Evolutionary conservation across 2,113 vertebrate species (phyloP), one percentile per base, ranked within the genome.

Genomic region (Pterocles burchelli): DNA sequence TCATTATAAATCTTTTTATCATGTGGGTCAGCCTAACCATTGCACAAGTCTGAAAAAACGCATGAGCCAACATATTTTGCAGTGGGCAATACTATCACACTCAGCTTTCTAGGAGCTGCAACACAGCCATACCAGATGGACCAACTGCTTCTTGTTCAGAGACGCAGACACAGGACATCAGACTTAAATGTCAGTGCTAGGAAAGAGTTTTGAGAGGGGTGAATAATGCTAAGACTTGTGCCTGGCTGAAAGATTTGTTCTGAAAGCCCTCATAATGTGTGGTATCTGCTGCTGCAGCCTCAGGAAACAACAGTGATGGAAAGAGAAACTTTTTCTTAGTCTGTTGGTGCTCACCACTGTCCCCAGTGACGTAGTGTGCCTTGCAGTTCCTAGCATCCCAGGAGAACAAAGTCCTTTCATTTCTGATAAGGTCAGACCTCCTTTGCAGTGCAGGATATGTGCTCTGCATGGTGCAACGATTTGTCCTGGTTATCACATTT

Each of bases 81-180:
- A 45, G 36, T 33, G 57, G 72, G 51, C 36, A 89, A 46, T 11
- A 17, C 18, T 7, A 62, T 20, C 51, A 55, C 16, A 28, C 38
- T 57, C 54, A 51, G 55, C 55, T 75, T 84, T 7, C 12, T 31
- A 75, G 45, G 49, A 73, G 31, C 43, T 1, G 1, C 36, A 80
- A 13, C 7, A 21, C 59, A 59, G 38, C 21, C 6, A 0, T 29
- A 4, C 16, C 0, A 0, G 36, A 58, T 2, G 73, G 46, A 58
- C 14, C 0, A 0, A 45, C 33, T 33, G 46, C 51, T 68, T 16
- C 59, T n/a, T 48, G 11, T 75, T 54, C 41, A 65, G 54, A 68
- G 38, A 31, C 1, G 0, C 33, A 66, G 72, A 61, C n/a, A 70
- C 43, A 48, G 36, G 36, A 46, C 28, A 77, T 41, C 38, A 2